These are phyloP conservation scores for Lutjanus campechanus DNA, from an alignment of 2,797 vertebrate genomes.

Conservation along the genomic window DNA sequence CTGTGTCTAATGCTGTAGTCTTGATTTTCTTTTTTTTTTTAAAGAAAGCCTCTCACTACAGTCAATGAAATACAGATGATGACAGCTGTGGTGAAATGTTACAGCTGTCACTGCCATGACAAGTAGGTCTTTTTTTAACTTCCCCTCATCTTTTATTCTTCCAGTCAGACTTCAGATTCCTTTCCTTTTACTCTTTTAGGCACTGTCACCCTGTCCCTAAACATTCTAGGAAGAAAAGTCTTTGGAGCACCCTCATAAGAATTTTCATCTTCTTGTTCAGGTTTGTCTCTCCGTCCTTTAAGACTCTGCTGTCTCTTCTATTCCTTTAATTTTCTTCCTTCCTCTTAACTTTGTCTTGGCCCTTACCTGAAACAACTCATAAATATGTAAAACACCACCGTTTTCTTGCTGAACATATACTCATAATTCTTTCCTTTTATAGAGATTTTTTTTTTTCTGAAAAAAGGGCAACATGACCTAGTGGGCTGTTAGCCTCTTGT, in stretches of 20 bases:
- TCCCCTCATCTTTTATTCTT: conserved; percentile 54
- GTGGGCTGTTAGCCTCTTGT: neutral
- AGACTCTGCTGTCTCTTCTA: conserved; percentile 8
- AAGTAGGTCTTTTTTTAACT: conserved; percentile 35
- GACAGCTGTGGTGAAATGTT: conserved; percentile 44
- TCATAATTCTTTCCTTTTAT: neutral
- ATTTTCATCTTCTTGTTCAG: conserved; percentile 39
- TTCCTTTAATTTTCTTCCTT: conserved; percentile 5
- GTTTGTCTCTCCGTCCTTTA: conserved; percentile 36
- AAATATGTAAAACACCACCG: conserved; percentile 15
- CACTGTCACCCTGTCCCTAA: conserved; percentile 36
- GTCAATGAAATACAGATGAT: conserved; percentile 40
- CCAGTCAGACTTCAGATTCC: conserved; percentile 44
- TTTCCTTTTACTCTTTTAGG: conserved; percentile 44
- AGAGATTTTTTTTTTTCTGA: neutral
- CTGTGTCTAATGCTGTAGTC: conserved; percentile 3
- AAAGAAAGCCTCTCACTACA: conserved; percentile 16
- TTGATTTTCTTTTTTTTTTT: neutral
- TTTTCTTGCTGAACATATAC: neutral
- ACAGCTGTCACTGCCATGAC: conserved; percentile 51
- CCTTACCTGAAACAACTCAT: conserved; percentile 11
- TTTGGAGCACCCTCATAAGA: conserved; percentile 21
- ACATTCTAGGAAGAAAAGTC: conserved; percentile 14
- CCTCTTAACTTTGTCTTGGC: conserved; percentile 9
- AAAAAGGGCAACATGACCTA: neutral